Conservation (phyloP, 2,888 invertebrate genomes). For the Drosophila pseudotalamancana region DNA sequence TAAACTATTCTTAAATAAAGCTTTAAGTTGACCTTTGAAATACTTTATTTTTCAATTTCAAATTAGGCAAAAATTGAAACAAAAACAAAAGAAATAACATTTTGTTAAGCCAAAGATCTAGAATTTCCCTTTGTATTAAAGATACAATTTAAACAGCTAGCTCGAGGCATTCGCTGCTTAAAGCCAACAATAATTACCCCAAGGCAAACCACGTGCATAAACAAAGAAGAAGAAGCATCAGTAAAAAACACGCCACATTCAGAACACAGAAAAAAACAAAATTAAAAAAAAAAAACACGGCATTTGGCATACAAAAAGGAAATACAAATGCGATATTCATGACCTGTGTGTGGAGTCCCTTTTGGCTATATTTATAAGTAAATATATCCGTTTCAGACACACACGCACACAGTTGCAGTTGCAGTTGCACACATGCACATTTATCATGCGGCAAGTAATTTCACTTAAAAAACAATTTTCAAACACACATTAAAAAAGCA, state of each 20-base stretch:
- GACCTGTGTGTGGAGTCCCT: slow-evolving; percentile 54
- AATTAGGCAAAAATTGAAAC: too few species aligned
- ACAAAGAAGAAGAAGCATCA: background rate
- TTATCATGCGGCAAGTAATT: slow-evolving; percentile 62
- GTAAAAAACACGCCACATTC: slow-evolving; percentile 43
- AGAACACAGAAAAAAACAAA: background rate
- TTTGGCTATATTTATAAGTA: slow-evolving; percentile 24
- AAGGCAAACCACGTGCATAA: slow-evolving; percentile 47
- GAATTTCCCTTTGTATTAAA: too few species aligned
- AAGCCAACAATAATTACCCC: background rate
- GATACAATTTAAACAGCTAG: background rate
- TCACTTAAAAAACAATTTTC: slow-evolving; percentile 77
- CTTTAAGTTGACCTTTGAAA: too few species aligned
- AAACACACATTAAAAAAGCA: slow-evolving; percentile 70
- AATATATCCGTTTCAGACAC: slow-evolving; percentile 35
- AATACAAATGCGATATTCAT: slow-evolving; percentile 39
- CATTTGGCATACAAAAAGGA: slow-evolving; percentile 14
- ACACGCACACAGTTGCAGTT: too few species aligned
- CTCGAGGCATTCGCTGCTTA: too few species aligned
- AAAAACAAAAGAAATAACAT: too few species aligned
- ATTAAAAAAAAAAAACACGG: background rate
- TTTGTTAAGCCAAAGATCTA: too few species aligned
- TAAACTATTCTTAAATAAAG: too few species aligned
- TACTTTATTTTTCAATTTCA: too few species aligned
- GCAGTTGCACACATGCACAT: slow-evolving; percentile 8